Conservation (phyloP, 2,113 vertebrate species). For the Craseonycteris thonglongyai region DNA sequence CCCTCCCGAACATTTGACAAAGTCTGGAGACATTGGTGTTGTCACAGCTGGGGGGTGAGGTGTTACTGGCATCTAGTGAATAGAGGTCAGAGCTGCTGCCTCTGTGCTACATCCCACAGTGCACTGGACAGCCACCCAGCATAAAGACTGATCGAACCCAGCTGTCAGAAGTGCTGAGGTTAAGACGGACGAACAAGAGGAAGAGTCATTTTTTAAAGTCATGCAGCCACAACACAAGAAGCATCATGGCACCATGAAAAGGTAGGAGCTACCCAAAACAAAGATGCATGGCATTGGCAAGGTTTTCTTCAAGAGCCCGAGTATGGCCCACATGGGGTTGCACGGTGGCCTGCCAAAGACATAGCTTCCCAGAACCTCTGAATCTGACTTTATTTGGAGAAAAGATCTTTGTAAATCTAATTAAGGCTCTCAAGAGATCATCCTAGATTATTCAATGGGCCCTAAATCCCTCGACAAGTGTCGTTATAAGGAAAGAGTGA, state of each 20-base stretch:
- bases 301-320: neutral
- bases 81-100: neutral
- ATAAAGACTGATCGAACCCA: neutral
- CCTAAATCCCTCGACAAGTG: neutral
- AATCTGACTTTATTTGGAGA: neutral
- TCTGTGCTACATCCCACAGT: neutral
- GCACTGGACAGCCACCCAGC: neutral
- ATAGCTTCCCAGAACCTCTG: neutral
- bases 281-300: neutral
- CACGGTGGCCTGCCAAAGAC: rapidly evolving
- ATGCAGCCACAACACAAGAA: neutral
- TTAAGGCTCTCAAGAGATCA: neutral
- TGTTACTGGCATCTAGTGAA: neutral
- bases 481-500: neutral
- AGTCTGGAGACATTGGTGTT: neutral
- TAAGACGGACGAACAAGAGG: neutral
- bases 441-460: neutral
- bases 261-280: neutral
- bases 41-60: rapidly evolving
- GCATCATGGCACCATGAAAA: rapidly evolving
- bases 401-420: neutral
- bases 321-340: rapidly evolving
- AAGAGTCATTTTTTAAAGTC: neutral
- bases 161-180: neutral
- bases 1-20: neutral